Conservation (phyloP, 2,797 vertebrate genomes). For the Eupleurogrammus muticus region DNA sequence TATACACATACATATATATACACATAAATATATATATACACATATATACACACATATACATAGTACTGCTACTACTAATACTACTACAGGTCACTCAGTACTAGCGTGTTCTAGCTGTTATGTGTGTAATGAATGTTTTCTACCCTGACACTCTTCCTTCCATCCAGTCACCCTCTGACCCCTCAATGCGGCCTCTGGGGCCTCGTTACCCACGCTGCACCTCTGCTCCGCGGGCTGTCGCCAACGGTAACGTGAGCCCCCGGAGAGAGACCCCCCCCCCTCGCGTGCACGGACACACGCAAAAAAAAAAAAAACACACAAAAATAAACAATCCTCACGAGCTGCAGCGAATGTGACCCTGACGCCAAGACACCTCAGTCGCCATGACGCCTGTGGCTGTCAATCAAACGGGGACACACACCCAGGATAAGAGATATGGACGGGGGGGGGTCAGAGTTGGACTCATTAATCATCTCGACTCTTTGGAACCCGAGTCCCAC, state of each 20-base stretch:
- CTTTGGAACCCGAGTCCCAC: conserved; percentile 19
- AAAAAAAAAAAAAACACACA: conserved; percentile 45
- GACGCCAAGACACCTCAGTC: conserved; percentile 55
- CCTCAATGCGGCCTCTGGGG: conserved; percentile 56
- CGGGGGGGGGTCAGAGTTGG: conserved; percentile 45
- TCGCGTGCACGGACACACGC: conserved; percentile 26
- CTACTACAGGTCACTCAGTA: conserved; percentile 29
- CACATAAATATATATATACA: no score
- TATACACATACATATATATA: no score
- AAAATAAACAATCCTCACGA: conserved; percentile 68
- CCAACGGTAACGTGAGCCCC: conserved; percentile 66
- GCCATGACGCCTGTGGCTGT: conserved; percentile 71
- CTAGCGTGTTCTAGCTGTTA: conserved; percentile 31
- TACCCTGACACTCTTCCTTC: conserved; percentile 19
- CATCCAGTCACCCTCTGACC: conserved; percentile 72
- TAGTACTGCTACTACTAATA: no score
- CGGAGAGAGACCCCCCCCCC: conserved; percentile 51
- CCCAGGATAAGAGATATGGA: conserved; percentile 59
- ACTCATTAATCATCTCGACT: conserved; percentile 68
- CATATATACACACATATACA: no score
- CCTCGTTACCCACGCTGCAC: conserved; percentile 75
- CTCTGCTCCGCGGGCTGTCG: conserved; percentile 68
- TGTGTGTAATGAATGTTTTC: conserved; percentile 37
- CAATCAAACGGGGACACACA: conserved; percentile 69
- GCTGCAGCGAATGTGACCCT: conserved; percentile 37